Base-by-base conservation (phyloP, 2,113 vertebrate genomes). In the Eudyptes chrysolophus region DNA sequence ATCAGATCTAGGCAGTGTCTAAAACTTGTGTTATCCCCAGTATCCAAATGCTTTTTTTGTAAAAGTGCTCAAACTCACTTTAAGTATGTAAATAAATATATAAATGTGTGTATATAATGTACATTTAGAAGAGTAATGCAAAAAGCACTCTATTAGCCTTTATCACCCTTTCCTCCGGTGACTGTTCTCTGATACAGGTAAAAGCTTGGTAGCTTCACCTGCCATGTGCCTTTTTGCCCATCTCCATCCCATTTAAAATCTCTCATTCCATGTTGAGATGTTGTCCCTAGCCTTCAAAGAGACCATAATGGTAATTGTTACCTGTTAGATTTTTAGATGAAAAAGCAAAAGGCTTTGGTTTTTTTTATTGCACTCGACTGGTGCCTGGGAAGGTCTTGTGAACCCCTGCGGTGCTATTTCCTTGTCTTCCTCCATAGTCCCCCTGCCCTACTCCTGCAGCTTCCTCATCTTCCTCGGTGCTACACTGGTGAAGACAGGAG, bases 161-260 rank as follows among this genome's bases (percentile, higher is more conserved):
- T 44, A 6, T 42, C 1, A 2, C 30, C 18, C 6, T 76, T 80
- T 61, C 6, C 16, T 81, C 42, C 1, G 1, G 36, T 49, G 60
- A 13, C 27, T 51, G 1, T 76, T 89, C n/a, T 75, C 16, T 64
- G 61, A 13, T 36, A 36, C 9, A 72, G 40, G 13, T 49, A 92
- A 52, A 82, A 88, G 10, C 22, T 82, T 27, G 9, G 25, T 30
- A 26, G 19, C 17, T 86, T 75, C 20, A 65, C 12, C 20, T 20
- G 17, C 25, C 4, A 0, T 27, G 7, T 1, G 1, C 7, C 1
- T 27, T 69, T 79, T 60, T 72, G 10, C 16, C 24, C 18, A 12
- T 76, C 36, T 83, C 29, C 15, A 5, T 44, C 18, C 12, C 5
- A 30, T 76, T 80, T 77, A 17, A 92, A 79, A 36, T 88, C 25